phyloP scores from a whole-genome alignment of 2,113 vertebrate genomes.

The Oxygymnocypris stewartii region DNA sequence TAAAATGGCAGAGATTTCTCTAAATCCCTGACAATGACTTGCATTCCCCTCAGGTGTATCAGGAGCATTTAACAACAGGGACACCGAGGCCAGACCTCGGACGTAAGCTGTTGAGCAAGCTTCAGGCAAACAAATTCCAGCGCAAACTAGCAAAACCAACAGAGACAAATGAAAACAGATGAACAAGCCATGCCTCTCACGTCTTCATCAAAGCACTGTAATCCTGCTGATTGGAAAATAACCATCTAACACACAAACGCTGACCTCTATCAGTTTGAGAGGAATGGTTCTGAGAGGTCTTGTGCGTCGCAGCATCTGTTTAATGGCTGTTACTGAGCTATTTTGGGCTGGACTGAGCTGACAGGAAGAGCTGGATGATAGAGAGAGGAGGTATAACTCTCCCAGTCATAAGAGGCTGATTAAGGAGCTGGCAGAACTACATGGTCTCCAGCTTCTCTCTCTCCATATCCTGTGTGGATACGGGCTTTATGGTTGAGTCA shows the following conservation, averaged over 20 bases:
- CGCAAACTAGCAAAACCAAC: slow-evolving; percentile 67
- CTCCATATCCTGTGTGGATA: slow-evolving; percentile 31
- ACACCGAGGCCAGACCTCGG: slow-evolving; percentile 65
- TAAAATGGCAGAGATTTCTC: neutral
- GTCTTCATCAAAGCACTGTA: slow-evolving; percentile 11
- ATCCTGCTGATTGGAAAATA: slow-evolving; percentile 6
- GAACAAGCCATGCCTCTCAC: slow-evolving; percentile 23
- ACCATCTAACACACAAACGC: neutral
- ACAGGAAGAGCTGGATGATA: slow-evolving; percentile 23
- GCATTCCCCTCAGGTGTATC: neutral
- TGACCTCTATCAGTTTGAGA: neutral
- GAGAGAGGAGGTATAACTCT: slow-evolving; percentile 17
- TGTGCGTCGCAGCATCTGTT: slow-evolving; percentile 44
- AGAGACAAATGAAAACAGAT: slow-evolving; percentile 15
- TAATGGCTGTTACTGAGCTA: slow-evolving; percentile 33
- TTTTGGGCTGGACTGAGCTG: slow-evolving; percentile 25
- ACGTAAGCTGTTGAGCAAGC: slow-evolving; percentile 73
- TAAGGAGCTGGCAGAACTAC: slow-evolving; percentile 33
- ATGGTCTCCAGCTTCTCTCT: slow-evolving; percentile 30
- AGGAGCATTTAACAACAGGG: slow-evolving; percentile 44
- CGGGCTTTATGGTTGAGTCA: slow-evolving; percentile 25
- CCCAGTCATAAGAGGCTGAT: slow-evolving; percentile 40
- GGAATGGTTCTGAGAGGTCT: neutral
- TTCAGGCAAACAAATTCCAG: slow-evolving; percentile 71
- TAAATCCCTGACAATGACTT: neutral